A percentile compares a stretch with the other conserved stretches of the same genome.
Conservation (phyloP, 1,140 invertebrate species). For the Brachionus plicatilis region DNA sequence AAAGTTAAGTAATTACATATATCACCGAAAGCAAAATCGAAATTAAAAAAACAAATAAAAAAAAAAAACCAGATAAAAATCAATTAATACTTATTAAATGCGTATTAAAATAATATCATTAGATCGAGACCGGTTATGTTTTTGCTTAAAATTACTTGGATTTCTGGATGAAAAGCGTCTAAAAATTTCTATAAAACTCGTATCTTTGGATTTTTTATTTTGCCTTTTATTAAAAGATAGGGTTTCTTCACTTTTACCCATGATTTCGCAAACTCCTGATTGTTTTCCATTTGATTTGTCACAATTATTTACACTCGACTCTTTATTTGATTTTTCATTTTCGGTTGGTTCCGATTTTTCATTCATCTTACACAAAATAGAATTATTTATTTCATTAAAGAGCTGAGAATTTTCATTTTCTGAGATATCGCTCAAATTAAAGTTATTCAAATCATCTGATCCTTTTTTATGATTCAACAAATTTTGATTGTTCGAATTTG, state of each 20-base stretch:
- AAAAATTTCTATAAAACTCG: background rate
- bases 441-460: background rate
- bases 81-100: background rate
- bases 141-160: background rate
- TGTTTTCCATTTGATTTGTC: background rate
- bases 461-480: background rate
- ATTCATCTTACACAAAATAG: background rate
- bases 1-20: background rate
- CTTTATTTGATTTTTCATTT: background rate
- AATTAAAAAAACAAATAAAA: background rate
- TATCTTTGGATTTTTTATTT: background rate
- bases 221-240: background rate
- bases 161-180: background rate
- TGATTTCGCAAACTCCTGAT: background rate
- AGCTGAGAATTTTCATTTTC: slow-evolving; percentile 17
- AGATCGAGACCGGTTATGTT: background rate
- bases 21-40: background rate
- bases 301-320: background rate
- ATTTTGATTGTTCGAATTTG: background rate
- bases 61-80: background rate
- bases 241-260: background rate
- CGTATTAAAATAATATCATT: slow-evolving; percentile 5
- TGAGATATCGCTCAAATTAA: slow-evolving; percentile 8
- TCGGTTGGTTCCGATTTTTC: background rate
- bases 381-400: background rate